A percentile compares a stretch with the other conserved stretches of the same genome.
Conservation (phyloP, 1,140 invertebrate genomes). For the Telenomus remus region DNA sequence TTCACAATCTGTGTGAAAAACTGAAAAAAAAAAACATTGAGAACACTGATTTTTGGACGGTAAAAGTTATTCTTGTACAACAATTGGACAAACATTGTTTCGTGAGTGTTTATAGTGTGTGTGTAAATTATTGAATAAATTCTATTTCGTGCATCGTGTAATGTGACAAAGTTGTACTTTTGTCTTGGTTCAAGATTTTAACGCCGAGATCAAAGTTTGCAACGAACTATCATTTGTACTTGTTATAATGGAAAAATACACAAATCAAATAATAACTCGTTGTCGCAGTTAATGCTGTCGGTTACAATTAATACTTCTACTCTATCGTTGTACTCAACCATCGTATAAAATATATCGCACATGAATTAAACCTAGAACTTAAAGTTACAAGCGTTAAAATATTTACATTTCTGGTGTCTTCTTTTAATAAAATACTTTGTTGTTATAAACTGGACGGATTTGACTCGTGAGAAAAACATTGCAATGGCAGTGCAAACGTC, state of each 20-base stretch:
- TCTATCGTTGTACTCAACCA: conserved; percentile 24
- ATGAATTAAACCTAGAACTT: conserved; percentile 32
- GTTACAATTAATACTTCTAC: conserved; percentile 48
- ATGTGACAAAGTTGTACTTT: no score
- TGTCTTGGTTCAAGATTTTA: no score
- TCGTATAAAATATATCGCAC: conserved; percentile 51
- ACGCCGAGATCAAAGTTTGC: conserved; percentile 21
- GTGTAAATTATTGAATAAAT: no score
- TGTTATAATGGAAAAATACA: no score
- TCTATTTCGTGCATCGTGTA: no score
- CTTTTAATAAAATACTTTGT: conserved; percentile 28
- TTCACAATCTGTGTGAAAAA: no score
- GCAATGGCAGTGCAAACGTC: conserved; percentile 27
- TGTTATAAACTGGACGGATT: conserved; percentile 43
- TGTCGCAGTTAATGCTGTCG: not conserved
- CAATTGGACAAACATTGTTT: no score
- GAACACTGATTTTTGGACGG: no score
- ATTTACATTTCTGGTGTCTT: conserved; percentile 33
- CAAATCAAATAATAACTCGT: not conserved
- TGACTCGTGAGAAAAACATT: conserved; percentile 43
- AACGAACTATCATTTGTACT: not conserved
- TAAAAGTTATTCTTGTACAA: no score
- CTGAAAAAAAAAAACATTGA: no score
- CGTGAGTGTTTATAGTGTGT: no score
- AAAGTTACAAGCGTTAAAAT: conserved; percentile 32